Base-by-base conservation (phyloP, 2,888 invertebrate genomes). In the Coelopa pilipes region DNA sequence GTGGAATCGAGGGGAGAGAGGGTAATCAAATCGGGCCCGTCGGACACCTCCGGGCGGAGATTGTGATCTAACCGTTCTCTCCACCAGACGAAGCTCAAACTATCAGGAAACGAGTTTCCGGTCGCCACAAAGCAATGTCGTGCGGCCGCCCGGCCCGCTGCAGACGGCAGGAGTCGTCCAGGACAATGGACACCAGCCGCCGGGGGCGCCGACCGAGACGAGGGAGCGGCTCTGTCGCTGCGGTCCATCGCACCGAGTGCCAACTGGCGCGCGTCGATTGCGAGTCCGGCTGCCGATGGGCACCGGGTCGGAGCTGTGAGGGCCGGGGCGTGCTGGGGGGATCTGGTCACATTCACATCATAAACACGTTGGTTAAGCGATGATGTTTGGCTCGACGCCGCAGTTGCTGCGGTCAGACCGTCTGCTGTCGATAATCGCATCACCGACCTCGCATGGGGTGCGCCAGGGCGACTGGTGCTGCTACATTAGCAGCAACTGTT, bases 181-280 rank as follows among this genome's bases (percentile, higher is more conserved):
- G 53, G 53, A 53, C n/a, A 53, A 15, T 53, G 53, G n/a, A 49
- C n/a, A 11, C 3, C 3, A 53, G n/a, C n/a, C 13, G 53, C 13
- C 53, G n/a, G 53, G 4, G 53, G 34, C 34, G 34, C 34, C 34
- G 34, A 53, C 15, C 13, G 4, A 9, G n/a, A 53, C 53, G 10
- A 9, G 3, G 53, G 13, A 13, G 10, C 49, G 49, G 49, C 49
- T 53, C n/a, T 53, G 34, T 34, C 34, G 21, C 34, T 62, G 62
- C n/a, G 62, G 24, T 62, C 34, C 62, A 62, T 10, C 45, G 62
- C 21, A 24, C 34, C 45, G 24, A 34, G 21, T 24, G 24, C 34
- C 21, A 68, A 62, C 55, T 68, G 47, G 62, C n/a, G 68, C 62
- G 24, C 13, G 46, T 60, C 63, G 76, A 78, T 79, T 78, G 76